These are phyloP conservation scores for Tribolium madens DNA, from an alignment of 1,140 invertebrate species.

Conservation along the genomic window DNA sequence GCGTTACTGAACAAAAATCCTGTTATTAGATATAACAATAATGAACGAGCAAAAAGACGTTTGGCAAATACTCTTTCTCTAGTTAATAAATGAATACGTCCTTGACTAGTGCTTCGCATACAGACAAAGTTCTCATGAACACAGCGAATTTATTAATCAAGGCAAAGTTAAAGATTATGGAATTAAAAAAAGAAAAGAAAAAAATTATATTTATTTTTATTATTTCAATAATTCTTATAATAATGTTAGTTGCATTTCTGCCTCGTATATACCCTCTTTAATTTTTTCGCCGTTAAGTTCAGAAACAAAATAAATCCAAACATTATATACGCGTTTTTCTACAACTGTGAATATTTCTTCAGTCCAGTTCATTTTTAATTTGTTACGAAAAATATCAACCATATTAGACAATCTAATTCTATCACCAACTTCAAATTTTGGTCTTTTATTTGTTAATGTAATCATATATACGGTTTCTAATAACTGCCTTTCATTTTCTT, in stretches of 20 bases:
- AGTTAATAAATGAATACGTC: constrained; percentile 19
- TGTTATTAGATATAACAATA: constrained; percentile 20
- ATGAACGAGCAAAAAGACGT: constrained; percentile 11
- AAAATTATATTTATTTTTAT: constrained; percentile 34
- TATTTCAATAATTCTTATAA: constrained; percentile 42
- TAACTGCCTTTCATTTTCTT: constrained; percentile 39
- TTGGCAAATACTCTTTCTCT: constrained; percentile 30
- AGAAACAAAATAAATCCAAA: constrained; percentile 44
- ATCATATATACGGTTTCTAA: constrained; percentile 25
- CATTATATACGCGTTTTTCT: constrained; percentile 39
- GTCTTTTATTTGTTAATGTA: constrained; percentile 23
- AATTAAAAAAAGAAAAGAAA: constrained; percentile 35
- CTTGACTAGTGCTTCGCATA: too few relatives aligned
- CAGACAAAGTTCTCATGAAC: too few relatives aligned
- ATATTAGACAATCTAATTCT: constrained; percentile 42
- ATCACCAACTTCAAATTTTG: constrained; percentile 45
- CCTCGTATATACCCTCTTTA: constrained; percentile 38
- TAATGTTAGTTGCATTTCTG: constrained; percentile 36
- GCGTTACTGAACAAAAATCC: constrained; percentile 11
- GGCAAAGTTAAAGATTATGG: constrained; percentile 36
- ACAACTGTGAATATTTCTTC: constrained; percentile 44
- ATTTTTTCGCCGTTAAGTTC: constrained; percentile 38
- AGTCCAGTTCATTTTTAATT: constrained; percentile 45
- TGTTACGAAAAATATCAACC: constrained; percentile 43
- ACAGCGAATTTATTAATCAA: constrained; percentile 42